A percentile compares a stretch with the other conserved stretches of the same genome.
Conservation (phyloP, 2,113 vertebrate genomes). For the Pandion haliaetus region DNA sequence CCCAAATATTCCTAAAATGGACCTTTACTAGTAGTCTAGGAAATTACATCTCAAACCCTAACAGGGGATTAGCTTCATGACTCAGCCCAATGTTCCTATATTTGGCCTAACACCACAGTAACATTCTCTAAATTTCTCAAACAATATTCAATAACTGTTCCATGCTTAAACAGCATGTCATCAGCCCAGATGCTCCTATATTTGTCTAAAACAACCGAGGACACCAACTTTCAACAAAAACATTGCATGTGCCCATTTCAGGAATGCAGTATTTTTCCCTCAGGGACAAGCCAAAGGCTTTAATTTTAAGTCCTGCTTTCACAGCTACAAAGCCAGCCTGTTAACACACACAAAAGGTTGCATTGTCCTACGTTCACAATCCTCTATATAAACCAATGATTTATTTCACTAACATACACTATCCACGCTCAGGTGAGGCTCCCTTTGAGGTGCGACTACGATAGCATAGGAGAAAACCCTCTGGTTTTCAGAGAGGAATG, state of each 20-base stretch:
- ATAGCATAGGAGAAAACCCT: not conserved
- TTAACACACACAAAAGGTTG: not conserved
- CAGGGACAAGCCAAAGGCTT: not conserved
- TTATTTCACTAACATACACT: not conserved
- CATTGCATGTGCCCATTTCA: not conserved
- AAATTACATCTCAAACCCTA: not conserved
- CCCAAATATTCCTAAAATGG: not conserved
- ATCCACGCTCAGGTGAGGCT: not conserved
- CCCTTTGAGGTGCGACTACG: not conserved
- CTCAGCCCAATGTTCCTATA: not conserved
- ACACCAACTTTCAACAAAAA: not conserved
- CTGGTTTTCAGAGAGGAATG: not conserved
- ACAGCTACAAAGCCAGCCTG: not conserved
- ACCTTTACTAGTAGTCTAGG: not conserved
- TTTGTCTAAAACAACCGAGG: not conserved
- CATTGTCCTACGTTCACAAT: accelerated
- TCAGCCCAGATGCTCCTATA: not conserved
- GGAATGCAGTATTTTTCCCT: not conserved
- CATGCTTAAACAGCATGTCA: not conserved
- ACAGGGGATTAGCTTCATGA: not conserved
- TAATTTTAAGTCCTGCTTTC: not conserved
- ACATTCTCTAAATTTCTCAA: not conserved
- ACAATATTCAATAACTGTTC: not conserved
- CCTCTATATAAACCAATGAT: not conserved
- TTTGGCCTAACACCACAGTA: not conserved